Percentiles rank a stretch among this genome's conserved stretches.
Conservation (phyloP, 2,797 vertebrate species). For the Babyrousa celebensis region DNA sequence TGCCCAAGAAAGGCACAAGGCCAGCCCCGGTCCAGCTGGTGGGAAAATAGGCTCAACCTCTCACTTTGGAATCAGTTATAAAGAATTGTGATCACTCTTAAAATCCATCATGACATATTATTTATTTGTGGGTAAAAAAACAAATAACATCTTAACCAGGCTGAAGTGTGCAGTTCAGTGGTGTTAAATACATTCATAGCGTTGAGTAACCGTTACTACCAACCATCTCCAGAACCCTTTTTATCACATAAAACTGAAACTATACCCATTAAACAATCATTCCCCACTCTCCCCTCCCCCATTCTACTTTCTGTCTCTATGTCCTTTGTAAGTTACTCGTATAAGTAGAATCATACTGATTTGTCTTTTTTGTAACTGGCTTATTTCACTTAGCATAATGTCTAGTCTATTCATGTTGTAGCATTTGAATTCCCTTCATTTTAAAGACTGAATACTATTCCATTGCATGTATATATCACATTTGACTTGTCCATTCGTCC, state of each 20-base stretch:
- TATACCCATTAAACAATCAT: neutral
- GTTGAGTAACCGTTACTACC: neutral
- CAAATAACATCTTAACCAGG: neutral
- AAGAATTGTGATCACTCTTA: slow-evolving; percentile 11
- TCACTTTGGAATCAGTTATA: neutral
- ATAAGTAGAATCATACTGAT: neutral
- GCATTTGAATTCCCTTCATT: neutral
- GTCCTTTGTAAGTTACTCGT: neutral
- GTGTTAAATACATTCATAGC: neutral
- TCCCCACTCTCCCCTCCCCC: neutral
- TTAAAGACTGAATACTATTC: neutral
- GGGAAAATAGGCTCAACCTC: neutral
- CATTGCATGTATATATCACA: too few relatives aligned
- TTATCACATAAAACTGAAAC: neutral
- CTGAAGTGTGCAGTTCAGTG: neutral
- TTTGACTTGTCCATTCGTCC: neutral
- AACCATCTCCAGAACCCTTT: neutral
- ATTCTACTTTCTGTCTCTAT: neutral
- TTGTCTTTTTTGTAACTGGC: neutral
- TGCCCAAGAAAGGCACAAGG: neutral
- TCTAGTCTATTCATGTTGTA: neutral
- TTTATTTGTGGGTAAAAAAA: slow-evolving; percentile 24
- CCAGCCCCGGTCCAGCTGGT: neutral
- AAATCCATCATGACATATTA: neutral
- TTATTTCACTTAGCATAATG: neutral